Conservation (phyloP, 2,113 vertebrate genomes). For the Glaucomys volans region DNA sequence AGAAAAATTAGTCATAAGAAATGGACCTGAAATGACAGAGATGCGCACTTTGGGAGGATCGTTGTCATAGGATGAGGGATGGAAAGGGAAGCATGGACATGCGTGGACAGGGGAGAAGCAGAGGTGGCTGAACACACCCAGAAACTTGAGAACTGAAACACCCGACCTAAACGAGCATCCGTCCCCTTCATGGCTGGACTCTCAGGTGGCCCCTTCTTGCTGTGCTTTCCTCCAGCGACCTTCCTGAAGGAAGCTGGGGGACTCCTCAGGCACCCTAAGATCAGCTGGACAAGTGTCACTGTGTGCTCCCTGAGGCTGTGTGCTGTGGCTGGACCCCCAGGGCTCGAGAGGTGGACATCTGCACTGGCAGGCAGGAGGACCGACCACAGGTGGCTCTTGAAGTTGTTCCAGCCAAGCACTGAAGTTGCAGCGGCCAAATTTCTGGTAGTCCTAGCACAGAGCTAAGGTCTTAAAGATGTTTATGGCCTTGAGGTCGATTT, state of each 20-base stretch:
- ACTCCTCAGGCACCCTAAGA: background rate
- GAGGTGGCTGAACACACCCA: background rate
- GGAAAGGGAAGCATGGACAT: background rate
- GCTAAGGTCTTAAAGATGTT: background rate
- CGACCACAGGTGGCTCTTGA: background rate
- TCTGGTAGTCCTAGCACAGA: background rate
- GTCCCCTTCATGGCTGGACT: background rate
- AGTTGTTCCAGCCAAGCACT: background rate
- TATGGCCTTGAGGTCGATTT: background rate
- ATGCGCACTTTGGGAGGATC: background rate
- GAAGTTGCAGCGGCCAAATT: background rate
- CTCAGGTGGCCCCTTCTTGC: background rate
- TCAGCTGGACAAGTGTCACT: background rate
- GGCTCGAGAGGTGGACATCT: background rate
- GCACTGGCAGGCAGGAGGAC: background rate
- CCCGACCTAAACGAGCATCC: background rate
- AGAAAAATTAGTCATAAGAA: background rate
- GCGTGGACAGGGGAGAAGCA: background rate
- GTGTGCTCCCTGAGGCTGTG: too few relatives aligned
- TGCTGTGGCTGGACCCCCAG: accelerated
- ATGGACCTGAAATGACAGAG: background rate
- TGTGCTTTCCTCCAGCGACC: background rate
- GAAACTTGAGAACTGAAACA: background rate
- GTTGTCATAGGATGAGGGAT: background rate
- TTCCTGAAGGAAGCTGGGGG: background rate